phyloP scores from a whole-genome alignment of 2,888 invertebrate genomes.

The Meandrusa payeni region DNA sequence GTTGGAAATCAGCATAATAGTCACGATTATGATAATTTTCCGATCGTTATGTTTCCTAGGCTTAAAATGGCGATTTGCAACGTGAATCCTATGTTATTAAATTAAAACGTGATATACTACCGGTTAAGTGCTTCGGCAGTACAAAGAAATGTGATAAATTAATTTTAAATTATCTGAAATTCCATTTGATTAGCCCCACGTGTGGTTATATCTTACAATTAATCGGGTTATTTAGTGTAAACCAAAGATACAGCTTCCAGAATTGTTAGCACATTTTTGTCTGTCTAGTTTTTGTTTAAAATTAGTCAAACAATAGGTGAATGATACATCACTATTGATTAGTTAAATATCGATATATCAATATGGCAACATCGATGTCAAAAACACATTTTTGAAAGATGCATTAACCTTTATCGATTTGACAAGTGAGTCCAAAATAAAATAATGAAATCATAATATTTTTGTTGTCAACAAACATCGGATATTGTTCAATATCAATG shows the following conservation, averaged over 20 bases:
- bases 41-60: conserved; percentile 80
- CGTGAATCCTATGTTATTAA: conserved; percentile 41
- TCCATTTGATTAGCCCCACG: not conserved
- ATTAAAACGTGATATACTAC: conserved; percentile 29
- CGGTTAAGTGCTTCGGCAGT: conserved; percentile 14
- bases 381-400: too few species aligned
- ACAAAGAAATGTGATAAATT: conserved; percentile 23
- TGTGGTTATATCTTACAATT: not conserved
- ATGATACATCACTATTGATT: too few species aligned
- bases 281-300: too few species aligned
- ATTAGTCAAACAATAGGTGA: too few species aligned
- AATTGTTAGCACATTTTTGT: conserved; percentile 1
- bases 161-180: not conserved
- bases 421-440: too few species aligned
- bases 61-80: conserved; percentile 76
- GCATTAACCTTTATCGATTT: too few species aligned
- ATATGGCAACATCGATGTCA: too few species aligned
- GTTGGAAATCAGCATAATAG: conserved; percentile 76
- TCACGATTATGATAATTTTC: conserved; percentile 78
- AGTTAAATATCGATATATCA: too few species aligned
- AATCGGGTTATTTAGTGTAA: not conserved
- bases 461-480: too few species aligned
- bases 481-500: too few species aligned
- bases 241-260: conserved; percentile 13
- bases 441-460: too few species aligned